phyloP scores from a whole-genome alignment of 2,113 vertebrate genomes.

The Tenrec ecaudatus region DNA sequence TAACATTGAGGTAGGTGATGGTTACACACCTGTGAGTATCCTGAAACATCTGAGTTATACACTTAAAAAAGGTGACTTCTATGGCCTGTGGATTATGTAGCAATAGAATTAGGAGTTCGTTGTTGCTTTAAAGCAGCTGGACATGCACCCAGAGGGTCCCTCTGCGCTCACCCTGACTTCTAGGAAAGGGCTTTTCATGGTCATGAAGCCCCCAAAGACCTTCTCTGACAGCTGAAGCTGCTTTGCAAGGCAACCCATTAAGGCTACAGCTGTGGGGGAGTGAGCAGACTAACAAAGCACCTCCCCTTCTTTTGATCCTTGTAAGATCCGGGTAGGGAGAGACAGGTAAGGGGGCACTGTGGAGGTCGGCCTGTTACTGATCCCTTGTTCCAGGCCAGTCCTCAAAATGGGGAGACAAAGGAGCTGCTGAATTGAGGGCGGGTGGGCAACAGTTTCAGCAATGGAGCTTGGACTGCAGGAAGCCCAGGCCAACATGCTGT shows the following conservation, averaged over 20 bases:
- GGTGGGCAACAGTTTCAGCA: background rate
- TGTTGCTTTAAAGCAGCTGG: background rate
- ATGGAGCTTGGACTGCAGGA: background rate
- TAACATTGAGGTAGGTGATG: background rate
- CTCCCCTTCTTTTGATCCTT: background rate
- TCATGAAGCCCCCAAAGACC: background rate
- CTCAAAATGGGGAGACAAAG: background rate
- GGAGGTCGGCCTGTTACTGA: background rate
- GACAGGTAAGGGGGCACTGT: background rate
- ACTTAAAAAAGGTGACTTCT: background rate
- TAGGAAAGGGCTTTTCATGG: background rate
- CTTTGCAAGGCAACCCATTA: background rate
- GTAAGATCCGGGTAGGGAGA: background rate
- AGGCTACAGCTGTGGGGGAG: background rate
- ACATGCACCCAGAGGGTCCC: accelerated
- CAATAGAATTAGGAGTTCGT: background rate
- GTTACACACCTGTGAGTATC: background rate
- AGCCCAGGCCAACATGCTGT: background rate
- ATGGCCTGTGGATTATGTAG: background rate
- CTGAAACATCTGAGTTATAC: background rate
- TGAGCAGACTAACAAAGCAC: background rate
- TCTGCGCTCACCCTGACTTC: background rate
- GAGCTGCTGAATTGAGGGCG: background rate
- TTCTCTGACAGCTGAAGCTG: background rate
- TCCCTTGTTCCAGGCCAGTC: background rate